A percentile compares a stretch with the other conserved stretches of the same genome.
phyloP scores from a whole-genome alignment of 2,888 invertebrate genomes.

The Tetranychus truncatus region DNA sequence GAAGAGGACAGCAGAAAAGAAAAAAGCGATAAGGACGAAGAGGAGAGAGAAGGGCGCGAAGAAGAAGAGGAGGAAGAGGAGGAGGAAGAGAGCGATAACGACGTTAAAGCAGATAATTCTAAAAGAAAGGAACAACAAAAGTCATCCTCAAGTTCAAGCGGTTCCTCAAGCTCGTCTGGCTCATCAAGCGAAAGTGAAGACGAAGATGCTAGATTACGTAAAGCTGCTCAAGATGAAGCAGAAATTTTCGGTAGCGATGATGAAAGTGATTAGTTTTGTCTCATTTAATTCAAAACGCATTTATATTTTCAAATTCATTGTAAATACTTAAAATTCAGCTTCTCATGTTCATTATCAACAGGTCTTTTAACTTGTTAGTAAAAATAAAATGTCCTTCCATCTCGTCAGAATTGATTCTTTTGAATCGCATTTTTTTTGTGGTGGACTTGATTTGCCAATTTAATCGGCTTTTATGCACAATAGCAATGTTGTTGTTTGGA shows the following conservation, averaged over 20 bases:
- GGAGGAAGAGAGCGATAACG: neutral
- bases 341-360: too few relatives aligned
- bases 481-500: too few relatives aligned
- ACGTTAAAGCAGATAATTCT: neutral
- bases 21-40: neutral
- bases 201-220: neutral
- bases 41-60: neutral
- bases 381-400: too few relatives aligned
- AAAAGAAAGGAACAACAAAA: neutral
- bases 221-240: slow-evolving; percentile 2
- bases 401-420: too few relatives aligned
- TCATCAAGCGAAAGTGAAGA: slow-evolving; percentile 8
- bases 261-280: neutral
- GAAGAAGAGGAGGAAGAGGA: slow-evolving; percentile 3
- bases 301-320: neutral
- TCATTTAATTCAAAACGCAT: too few relatives aligned
- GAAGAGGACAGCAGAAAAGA: neutral
- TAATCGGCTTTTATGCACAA: too few relatives aligned
- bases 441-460: too few relatives aligned
- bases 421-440: too few relatives aligned
- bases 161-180: neutral
- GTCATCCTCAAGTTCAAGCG: slow-evolving; percentile 1
- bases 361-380: too few relatives aligned
- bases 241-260: slow-evolving; percentile 10
- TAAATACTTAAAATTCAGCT: neutral